Evolutionary conservation across 2,113 vertebrate genomes (phyloP).

Genomic region (Hirundichthys speculiger): DNA sequence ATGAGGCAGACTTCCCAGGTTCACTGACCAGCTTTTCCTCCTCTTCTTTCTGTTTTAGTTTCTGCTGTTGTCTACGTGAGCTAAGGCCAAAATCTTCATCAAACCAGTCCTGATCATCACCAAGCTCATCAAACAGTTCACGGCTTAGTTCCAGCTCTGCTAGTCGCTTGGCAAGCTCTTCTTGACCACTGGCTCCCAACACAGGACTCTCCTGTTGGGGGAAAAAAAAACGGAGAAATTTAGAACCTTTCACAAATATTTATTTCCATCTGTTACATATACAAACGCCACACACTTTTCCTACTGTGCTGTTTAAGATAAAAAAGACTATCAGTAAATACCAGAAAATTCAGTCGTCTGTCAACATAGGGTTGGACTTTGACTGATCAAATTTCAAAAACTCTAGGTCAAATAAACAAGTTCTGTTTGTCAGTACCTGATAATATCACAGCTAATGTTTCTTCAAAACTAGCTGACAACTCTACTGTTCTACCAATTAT

Average conservation of each 20-base stretch:
- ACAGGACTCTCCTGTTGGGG: slow-evolving; percentile 88
- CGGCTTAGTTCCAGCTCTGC: slow-evolving; percentile 92
- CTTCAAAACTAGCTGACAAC: slow-evolving; percentile 11
- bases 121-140: slow-evolving; percentile 87
- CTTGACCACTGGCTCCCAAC: slow-evolving; percentile 89
- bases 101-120: slow-evolving; percentile 97
- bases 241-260: neutral
- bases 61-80: slow-evolving; percentile 86
- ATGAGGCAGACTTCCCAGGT: slow-evolving; percentile 26
- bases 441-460: slow-evolving; percentile 3
- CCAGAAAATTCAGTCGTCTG: slow-evolving; percentile 37
- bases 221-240: slow-evolving; percentile 5
- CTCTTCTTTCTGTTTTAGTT: slow-evolving; percentile 74
- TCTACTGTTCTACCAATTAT: neutral
- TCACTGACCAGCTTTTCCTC: slow-evolving; percentile 44
- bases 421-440: slow-evolving; percentile 32
- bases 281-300: neutral
- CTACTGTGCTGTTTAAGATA: slow-evolving; percentile 12
- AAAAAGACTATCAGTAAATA: slow-evolving; percentile 9
- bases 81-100: slow-evolving; percentile 98
- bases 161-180: slow-evolving; percentile 92
- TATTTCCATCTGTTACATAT: neutral
- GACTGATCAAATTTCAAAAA: slow-evolving; percentile 36
- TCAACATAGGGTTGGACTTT: slow-evolving; percentile 68
- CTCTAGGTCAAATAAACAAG: slow-evolving; percentile 50